Evolutionary conservation across 2,888 invertebrate species (phyloP).

Genomic region (Oscheius sp.): DNA sequence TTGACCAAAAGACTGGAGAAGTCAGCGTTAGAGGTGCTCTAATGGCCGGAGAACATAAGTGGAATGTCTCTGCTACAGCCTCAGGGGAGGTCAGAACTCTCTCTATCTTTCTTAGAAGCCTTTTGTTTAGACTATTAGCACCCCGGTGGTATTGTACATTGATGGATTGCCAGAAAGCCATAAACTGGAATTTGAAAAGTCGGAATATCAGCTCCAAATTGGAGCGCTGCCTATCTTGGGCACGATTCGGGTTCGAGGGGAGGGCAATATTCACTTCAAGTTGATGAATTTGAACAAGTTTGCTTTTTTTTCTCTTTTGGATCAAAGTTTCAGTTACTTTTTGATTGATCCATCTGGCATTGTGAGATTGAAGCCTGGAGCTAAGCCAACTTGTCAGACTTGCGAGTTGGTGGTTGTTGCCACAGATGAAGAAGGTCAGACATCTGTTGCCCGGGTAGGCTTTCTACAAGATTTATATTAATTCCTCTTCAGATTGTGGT

Average conservation of each 20-base stretch:
- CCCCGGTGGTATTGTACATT: conserved; percentile 35
- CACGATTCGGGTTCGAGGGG: conserved; percentile 33
- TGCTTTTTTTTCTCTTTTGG: not conserved
- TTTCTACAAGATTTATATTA: not conserved
- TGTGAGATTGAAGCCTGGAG: conserved; percentile 41
- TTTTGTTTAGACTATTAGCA: conserved; percentile 36
- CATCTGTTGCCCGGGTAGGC: conserved; percentile 45
- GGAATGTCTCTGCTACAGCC: conserved; percentile 50
- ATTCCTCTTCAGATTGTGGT: conserved; percentile 1
- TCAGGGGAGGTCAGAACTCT: conserved; percentile 35
- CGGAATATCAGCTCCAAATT: conserved; percentile 47
- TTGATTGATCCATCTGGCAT: conserved; percentile 42
- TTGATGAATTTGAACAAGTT: conserved; percentile 51
- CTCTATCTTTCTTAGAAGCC: not conserved
- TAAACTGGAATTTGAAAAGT: conserved; percentile 44
- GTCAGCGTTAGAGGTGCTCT: conserved; percentile 37
- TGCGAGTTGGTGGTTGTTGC: conserved; percentile 62
- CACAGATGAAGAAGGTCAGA: conserved; percentile 43
- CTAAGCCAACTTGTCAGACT: conserved; percentile 40
- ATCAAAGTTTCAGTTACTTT: conserved; percentile 51
- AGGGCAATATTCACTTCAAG: conserved; percentile 36
- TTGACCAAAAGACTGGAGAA: conserved; percentile 44
- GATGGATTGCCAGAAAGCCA: conserved; percentile 33
- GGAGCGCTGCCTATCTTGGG: conserved; percentile 45
- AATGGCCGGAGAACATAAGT: conserved; percentile 34